Conservation (phyloP, 2,888 invertebrate genomes). For the Phalera bucephala region DNA sequence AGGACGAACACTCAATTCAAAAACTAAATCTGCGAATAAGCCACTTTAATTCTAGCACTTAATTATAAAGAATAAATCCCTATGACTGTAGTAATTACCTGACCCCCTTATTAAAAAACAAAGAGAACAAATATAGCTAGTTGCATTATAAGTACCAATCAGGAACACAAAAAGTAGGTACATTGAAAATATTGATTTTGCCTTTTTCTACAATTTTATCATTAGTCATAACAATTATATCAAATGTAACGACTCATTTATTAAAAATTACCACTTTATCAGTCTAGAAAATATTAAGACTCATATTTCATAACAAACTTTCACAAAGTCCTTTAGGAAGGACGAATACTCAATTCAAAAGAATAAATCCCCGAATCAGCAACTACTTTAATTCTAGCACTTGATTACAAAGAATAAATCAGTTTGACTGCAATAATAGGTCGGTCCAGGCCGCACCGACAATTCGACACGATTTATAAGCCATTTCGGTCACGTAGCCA, state of each 20-base stretch:
- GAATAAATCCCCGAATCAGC: conserved; percentile 23
- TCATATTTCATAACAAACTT: too few species aligned
- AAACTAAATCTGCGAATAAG: conserved; percentile 23
- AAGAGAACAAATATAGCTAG: too few species aligned
- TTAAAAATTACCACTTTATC: too few species aligned
- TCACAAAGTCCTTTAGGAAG: too few species aligned
- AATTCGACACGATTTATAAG: conserved; percentile 65
- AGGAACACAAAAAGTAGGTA: too few species aligned
- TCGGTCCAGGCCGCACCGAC: conserved; percentile 44
- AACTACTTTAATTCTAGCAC: conserved; percentile 37
- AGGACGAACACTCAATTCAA: conserved; percentile 15
- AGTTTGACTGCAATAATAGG: conserved; percentile 56
- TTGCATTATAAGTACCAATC: too few species aligned
- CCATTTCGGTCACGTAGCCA: conserved; percentile 69
- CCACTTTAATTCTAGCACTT: conserved; percentile 43
- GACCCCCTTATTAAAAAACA: too few species aligned
- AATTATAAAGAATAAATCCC: conserved; percentile 56
- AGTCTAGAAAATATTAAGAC: too few species aligned
- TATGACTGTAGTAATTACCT: conserved; percentile 55
- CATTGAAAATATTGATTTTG: too few species aligned
- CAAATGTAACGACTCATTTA: too few species aligned
- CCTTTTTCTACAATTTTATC: too few species aligned
- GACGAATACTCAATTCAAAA: conserved; percentile 19
- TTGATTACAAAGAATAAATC: conserved; percentile 58
- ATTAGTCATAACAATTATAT: too few species aligned